Conservation (phyloP, 2,113 vertebrate genomes). For the Forbesichthys agassizii region DNA sequence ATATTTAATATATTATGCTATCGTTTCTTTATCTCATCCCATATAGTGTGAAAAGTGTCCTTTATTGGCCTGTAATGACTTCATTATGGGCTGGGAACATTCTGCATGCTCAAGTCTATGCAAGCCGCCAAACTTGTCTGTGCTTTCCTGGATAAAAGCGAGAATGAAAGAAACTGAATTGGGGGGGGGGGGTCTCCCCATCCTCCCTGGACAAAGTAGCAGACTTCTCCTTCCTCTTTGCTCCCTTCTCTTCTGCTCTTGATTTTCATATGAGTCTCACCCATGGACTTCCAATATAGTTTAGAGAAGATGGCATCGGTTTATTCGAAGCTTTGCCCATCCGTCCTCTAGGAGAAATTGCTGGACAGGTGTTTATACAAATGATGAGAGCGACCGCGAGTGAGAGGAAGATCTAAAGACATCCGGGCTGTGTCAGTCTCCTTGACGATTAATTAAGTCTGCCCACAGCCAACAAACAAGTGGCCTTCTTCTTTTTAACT, state of each 20-base stretch:
- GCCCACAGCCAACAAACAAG: background rate
- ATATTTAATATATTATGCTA: too few species aligned
- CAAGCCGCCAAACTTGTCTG: background rate
- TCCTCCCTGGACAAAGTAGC: background rate
- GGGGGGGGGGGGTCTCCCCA: conserved; percentile 28
- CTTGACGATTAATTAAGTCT: conserved; percentile 10
- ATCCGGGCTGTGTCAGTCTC: background rate
- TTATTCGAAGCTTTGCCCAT: too few species aligned
- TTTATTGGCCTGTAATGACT: conserved; percentile 27
- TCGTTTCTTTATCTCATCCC: too few species aligned
- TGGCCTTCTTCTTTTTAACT: background rate
- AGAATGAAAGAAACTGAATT: background rate
- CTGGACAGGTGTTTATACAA: background rate
- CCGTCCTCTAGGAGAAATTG: background rate
- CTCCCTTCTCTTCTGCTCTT: background rate
- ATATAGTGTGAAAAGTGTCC: background rate
- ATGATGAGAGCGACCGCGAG: background rate
- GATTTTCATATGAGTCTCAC: background rate
- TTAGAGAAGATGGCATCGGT: too few species aligned
- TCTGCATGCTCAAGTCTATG: conserved; percentile 3
- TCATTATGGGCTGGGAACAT: conserved; percentile 43
- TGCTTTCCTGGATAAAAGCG: background rate
- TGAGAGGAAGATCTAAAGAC: conserved; percentile 1
- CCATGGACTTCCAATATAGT: too few species aligned
- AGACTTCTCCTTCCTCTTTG: background rate